Percentiles rank a stretch among this genome's conserved stretches.
phyloP scores from a whole-genome alignment of 2,113 vertebrate genomes.

The Xiphophorus couchianus region DNA sequence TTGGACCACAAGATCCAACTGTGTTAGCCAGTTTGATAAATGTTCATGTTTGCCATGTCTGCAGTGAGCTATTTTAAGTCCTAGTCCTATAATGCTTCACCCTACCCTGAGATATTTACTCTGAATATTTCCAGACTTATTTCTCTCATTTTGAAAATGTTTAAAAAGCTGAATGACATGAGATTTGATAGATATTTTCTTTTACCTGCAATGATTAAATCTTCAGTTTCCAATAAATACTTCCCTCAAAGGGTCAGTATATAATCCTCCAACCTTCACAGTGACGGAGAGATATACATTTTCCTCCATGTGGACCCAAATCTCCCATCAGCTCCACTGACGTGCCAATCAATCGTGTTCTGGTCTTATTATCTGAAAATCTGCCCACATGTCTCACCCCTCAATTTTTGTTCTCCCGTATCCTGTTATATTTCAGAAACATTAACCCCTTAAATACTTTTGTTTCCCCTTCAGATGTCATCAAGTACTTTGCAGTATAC shows the following conservation, averaged over 20 bases:
- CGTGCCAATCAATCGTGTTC: slow-evolving; percentile 14
- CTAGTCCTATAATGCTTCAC: slow-evolving; percentile 22
- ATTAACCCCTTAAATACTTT: neutral
- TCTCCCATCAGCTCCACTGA: slow-evolving; percentile 39
- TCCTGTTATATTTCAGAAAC: neutral
- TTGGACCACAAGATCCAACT: neutral
- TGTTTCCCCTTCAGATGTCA: neutral
- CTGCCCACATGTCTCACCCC: slow-evolving; percentile 1
- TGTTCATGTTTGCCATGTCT: neutral
- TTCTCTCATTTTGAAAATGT: neutral
- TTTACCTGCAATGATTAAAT: neutral
- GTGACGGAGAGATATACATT: slow-evolving; percentile 44
- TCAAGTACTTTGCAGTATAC: neutral
- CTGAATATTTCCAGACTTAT: neutral
- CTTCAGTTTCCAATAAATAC: slow-evolving; percentile 15
- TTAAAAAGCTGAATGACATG: neutral
- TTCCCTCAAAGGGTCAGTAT: slow-evolving; percentile 49
- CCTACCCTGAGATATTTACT: slow-evolving; percentile 9
- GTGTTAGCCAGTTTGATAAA: slow-evolving; percentile 4
- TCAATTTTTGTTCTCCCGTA: neutral
- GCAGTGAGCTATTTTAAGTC: slow-evolving; percentile 44
- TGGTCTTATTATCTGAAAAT: slow-evolving; percentile 36
- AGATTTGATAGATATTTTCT: slow-evolving; percentile 9
- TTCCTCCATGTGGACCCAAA: slow-evolving; percentile 27
- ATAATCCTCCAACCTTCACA: slow-evolving; percentile 61